Base-by-base conservation (phyloP, 2,113 vertebrate genomes). In the Catharus minimus region DNA sequence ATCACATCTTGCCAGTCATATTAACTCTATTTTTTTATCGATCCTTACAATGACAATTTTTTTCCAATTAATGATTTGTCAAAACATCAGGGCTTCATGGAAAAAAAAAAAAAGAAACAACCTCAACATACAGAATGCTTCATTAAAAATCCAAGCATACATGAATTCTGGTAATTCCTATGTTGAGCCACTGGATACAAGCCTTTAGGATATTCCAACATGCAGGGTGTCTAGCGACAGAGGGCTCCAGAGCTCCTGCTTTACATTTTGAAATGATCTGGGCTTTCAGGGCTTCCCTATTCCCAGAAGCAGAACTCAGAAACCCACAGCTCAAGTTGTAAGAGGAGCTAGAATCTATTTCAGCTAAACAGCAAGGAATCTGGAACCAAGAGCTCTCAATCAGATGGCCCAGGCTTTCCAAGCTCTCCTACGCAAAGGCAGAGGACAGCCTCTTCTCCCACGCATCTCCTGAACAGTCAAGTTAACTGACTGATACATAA, bases 151-250 rank as follows among this genome's bases (percentile, higher is more conserved):
- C 5, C 10, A 57, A 15, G 14, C 27, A 49, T 14, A 67, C 1
- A 28, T 14, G 64, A 14, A 56, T 87, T 71, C 50, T 62, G 28
- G 15, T 49, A 10, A 36, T 80, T 81, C 24, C 46, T 36, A 32
- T 1, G 13, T 2, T 57, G 56, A 66, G 52, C 33, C 84, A 33
- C 36, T 62, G 33, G 24, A 74, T 66, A 32, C 7, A 8, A 0
- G 0, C 24, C n/a, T 86, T 81, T 28, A 77, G 33, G 46, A 69
- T 57, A 91, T 13, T 69, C 22, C 26, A 80, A 11, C 5, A 19
- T 2, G 4, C 33, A 36, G 18, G 73, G 1, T 0, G 2, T 50
- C 16, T 9, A 76, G 55, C 0, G 1, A 89, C 23, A 86, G 38
- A 7, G 32, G 27, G 17, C 46, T 81, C 32, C 33, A 81, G 47